A percentile compares a stretch with the other conserved stretches of the same genome.
Evolutionary conservation across 2,797 vertebrate species (phyloP).

Genomic region (Xerus rutilus): DNA sequence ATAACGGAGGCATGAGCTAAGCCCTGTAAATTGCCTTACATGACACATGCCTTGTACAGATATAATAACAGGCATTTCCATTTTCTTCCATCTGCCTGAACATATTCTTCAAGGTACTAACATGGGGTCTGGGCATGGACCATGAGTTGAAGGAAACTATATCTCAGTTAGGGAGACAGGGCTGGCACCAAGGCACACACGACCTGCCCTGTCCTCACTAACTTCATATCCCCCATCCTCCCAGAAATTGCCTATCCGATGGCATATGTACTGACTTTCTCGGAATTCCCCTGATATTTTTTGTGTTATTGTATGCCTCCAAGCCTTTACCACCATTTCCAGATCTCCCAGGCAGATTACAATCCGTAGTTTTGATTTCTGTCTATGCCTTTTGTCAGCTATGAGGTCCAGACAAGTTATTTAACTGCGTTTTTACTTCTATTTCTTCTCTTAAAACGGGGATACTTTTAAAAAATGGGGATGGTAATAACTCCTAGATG

Average conservation of each 20-base stretch:
- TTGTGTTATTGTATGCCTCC: not conserved
- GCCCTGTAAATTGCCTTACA: not conserved
- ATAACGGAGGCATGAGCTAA: not conserved
- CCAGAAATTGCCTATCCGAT: not conserved
- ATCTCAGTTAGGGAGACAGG: not conserved
- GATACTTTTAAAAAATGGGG: not conserved
- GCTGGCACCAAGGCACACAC: not conserved
- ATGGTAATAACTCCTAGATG: not conserved
- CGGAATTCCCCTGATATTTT: not conserved
- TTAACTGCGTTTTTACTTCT: not conserved
- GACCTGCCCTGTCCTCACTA: accelerated
- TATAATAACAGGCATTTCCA: not conserved
- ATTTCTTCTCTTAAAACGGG: not conserved
- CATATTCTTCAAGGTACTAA: not conserved
- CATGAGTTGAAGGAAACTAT: not conserved
- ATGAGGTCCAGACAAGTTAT: not conserved
- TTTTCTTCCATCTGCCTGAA: not conserved
- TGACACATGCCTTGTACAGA: not conserved
- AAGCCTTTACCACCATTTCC: not conserved
- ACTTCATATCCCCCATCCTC: not conserved
- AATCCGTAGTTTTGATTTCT: not conserved
- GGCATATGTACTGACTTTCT: not conserved
- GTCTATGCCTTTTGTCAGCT: not conserved
- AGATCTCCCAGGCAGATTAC: not conserved
- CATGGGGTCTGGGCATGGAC: not conserved